phyloP scores from a whole-genome alignment of 2,888 invertebrate species.

The Oligia latruncula region DNA sequence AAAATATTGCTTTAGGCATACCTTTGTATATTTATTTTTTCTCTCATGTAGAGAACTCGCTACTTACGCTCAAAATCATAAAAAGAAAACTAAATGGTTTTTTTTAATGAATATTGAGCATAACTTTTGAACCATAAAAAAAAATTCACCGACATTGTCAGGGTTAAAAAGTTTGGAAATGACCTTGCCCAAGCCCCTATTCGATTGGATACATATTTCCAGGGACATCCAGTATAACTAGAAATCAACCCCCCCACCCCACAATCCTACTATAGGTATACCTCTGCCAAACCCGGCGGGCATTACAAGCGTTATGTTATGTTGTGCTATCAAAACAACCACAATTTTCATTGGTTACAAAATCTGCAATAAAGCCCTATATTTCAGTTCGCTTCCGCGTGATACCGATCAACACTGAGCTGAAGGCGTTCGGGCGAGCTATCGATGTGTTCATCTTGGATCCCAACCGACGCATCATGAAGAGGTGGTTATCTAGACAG shows the following conservation, averaged over 20 bases:
- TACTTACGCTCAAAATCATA: too few species aligned
- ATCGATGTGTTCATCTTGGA: slow-evolving; percentile 98
- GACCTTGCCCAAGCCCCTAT: too few species aligned
- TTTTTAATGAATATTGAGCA: too few species aligned
- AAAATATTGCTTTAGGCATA: too few species aligned
- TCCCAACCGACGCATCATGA: slow-evolving; percentile 96
- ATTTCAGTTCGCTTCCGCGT: slow-evolving; percentile 95
- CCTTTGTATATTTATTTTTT: background rate
- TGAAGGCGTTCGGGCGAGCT: slow-evolving; percentile 97
- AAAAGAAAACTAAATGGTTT: too few species aligned
- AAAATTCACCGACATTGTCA: too few species aligned
- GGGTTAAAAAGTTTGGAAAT: too few species aligned
- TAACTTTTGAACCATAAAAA: too few species aligned
- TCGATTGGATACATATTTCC: too few species aligned
- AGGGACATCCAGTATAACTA: too few species aligned
- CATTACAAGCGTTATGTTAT: background rate
- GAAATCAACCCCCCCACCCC: background rate
- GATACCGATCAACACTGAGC: slow-evolving; percentile 97
- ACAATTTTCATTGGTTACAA: background rate
- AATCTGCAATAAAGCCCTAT: slow-evolving; percentile 30
- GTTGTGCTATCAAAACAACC: background rate
- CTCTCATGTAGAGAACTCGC: too few species aligned
- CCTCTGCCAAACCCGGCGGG: background rate
- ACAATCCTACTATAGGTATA: too few species aligned
- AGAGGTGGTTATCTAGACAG: slow-evolving; percentile 98